Evolutionary conservation across 2,888 invertebrate species (phyloP), one percentile per base, ranked within the genome.

Genomic region (Ditula angustiorana): DNA sequence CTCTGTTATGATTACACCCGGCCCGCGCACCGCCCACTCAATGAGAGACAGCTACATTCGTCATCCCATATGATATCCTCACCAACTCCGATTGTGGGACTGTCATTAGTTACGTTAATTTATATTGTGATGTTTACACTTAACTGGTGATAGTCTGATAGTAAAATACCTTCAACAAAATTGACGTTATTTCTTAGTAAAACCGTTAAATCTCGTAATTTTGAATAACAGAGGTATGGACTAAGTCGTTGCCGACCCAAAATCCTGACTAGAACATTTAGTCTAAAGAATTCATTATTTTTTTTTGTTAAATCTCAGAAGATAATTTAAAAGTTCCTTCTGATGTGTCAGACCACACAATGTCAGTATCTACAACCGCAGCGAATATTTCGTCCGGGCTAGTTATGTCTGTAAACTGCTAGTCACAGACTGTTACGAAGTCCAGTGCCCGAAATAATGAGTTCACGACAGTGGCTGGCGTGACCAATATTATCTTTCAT

Each of bases 1-100:
- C 57, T 58, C 71, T 77, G 72, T 78, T 81, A 71, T 83, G 83
- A 81, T 83, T 80, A 77, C 78, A 76, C 71, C 69, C 63, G 65
- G 61, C 66, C 71, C 68, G 62, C 71, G 67, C 72, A 68, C 74
- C 76, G 74, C 76, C 69, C 69, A 75, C 72, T 53, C 69, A 50
- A 69, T 70, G 28, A 66, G 55, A 61, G 61, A 65, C 61, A 69
- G 50, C 47, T 37, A 47, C 28, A 56, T 62, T 47, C 55, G 47
- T 55, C 47, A 44, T 35, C 35, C n/a, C 19, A 26, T 13, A 53
- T 16, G 19, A 24, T 46, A 44, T 33, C 30, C 30, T 61, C 24
- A 61, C 21, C 23, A 52, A 10, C 30, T 41, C 28, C 5, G 37
- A 53, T 53, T 37, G 10, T 19, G 26, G 16, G 19, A n/a, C 50